phyloP scores from a whole-genome alignment of 2,797 vertebrate genomes.

The Pelobates cultripes region DNA sequence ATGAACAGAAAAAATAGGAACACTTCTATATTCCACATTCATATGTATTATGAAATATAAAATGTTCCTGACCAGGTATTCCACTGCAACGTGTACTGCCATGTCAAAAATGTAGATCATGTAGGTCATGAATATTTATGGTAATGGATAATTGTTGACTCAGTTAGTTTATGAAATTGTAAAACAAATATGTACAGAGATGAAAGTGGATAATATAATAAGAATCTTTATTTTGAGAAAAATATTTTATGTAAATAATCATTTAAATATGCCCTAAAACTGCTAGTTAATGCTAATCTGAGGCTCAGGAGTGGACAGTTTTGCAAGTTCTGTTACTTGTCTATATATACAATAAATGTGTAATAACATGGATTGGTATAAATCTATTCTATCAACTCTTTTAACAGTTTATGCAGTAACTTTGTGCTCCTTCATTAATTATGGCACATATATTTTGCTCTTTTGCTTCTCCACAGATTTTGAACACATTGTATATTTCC shows the following conservation, averaged over 20 bases:
- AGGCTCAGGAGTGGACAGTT: not conserved
- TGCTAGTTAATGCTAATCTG: slow-evolving; percentile 14
- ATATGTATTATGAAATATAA: no score
- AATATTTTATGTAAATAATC: slow-evolving; percentile 17
- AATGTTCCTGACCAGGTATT: not conserved
- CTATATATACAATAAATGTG: not conserved
- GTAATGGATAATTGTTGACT: no score
- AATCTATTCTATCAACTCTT: slow-evolving; percentile 53
- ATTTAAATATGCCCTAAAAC: slow-evolving; percentile 39
- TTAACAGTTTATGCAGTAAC: slow-evolving; percentile 60
- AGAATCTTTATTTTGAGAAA: slow-evolving; percentile 29
- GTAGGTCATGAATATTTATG: not conserved
- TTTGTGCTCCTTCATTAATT: slow-evolving; percentile 63
- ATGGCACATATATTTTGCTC: slow-evolving; percentile 65
- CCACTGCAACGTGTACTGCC: not conserved
- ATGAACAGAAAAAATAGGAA: no score
- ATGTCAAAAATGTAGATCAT: not conserved
- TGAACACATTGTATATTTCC: slow-evolving; percentile 72
- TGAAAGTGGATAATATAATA: slow-evolving; percentile 39
- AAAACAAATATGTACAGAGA: slow-evolving; percentile 25
- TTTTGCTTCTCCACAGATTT: slow-evolving; percentile 61
- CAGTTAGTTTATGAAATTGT: not conserved
- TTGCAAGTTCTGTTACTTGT: slow-evolving; percentile 27
- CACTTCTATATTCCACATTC: no score
- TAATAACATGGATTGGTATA: slow-evolving; percentile 6